Evolutionary conservation across 1,140 invertebrate species (phyloP).

Genomic region (Conus betulinus): DNA sequence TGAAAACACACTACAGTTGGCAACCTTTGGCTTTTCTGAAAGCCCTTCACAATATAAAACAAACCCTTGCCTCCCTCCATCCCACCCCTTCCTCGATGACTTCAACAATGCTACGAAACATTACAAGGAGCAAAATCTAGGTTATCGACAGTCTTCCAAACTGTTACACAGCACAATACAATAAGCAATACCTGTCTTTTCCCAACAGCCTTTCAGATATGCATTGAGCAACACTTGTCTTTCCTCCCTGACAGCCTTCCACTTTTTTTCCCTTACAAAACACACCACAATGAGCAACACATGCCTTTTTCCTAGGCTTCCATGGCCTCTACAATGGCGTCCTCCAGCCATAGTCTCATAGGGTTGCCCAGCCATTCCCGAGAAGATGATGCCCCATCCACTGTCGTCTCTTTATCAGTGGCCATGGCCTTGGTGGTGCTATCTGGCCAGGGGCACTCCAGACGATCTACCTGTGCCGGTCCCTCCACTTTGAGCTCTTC

Average conservation of each 20-base stretch:
- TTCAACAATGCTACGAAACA: too few species aligned
- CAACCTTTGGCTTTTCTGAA: too few species aligned
- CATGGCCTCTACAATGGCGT: slow-evolving; percentile 11
- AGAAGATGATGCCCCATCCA: not conserved
- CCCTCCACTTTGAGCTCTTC: not conserved
- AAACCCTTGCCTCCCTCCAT: too few species aligned
- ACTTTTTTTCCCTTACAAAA: too few species aligned
- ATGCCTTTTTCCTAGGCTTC: not conserved
- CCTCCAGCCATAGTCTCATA: not conserved
- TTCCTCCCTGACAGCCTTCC: too few species aligned
- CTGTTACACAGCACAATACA: too few species aligned
- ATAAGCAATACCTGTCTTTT: not conserved
- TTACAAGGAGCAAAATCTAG: too few species aligned
- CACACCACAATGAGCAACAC: not conserved
- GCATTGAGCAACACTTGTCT: too few species aligned
- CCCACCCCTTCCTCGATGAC: too few species aligned
- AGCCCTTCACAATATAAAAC: too few species aligned
- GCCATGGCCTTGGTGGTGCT: not conserved
- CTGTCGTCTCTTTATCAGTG: not conserved
- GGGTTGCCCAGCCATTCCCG: not conserved
- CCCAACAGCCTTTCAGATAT: not conserved
- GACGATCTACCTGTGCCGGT: not conserved
- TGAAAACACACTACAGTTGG: too few species aligned
- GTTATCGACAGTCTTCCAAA: too few species aligned
- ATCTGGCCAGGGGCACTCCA: not conserved